phyloP scores from a whole-genome alignment of 2,113 vertebrate species.

The Phoenicopterus ruber region DNA sequence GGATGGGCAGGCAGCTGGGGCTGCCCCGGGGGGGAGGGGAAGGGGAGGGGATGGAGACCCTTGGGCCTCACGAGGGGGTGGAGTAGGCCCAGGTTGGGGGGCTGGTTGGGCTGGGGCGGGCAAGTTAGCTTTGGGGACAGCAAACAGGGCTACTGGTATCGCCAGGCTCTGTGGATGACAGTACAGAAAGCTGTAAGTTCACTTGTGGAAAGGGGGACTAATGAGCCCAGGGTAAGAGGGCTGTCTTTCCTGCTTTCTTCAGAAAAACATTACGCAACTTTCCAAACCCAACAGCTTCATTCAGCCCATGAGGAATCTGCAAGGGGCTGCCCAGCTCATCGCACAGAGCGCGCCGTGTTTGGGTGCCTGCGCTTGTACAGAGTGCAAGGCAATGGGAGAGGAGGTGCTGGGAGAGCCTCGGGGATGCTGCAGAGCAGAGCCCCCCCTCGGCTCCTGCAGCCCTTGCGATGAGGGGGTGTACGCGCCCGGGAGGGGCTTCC shows the following conservation, averaged over 20 bases:
- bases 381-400: fast-evolving
- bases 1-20: not conserved
- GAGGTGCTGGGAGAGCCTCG: not conserved
- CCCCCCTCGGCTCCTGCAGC: fast-evolving
- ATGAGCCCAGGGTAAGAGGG: not conserved
- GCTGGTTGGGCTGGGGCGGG: not conserved
- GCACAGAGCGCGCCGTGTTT: fast-evolving
- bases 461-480: fast-evolving
- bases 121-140: not conserved
- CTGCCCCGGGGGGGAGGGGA: not conserved
- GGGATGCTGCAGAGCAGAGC: not conserved
- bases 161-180: not conserved
- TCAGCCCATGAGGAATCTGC: fast-evolving
- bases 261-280: not conserved
- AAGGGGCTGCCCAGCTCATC: not conserved
- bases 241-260: not conserved
- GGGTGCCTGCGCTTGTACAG: too few relatives aligned
- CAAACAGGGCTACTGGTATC: not conserved
- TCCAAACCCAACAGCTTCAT: not conserved
- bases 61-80: not conserved
- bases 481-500: fast-evolving
- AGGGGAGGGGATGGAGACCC: not conserved
- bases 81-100: fast-evolving
- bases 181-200: not conserved
- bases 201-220: not conserved